Conservation (phyloP, 2,888 invertebrate species). For the Nysson spinosus region DNA sequence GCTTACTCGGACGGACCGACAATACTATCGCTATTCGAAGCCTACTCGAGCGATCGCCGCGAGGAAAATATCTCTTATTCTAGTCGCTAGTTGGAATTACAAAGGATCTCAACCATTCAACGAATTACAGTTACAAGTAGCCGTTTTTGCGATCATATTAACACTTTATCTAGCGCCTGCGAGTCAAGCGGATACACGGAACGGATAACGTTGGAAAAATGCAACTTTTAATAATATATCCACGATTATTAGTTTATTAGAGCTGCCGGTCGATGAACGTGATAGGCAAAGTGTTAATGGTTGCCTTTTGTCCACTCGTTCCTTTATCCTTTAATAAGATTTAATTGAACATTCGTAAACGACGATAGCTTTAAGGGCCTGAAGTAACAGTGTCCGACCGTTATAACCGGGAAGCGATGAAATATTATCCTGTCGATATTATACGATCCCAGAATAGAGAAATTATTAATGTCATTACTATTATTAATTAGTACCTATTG, state of each 20-base stretch:
- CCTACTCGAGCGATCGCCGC: too few relatives aligned
- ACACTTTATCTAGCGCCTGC: background rate
- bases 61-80: too few relatives aligned
- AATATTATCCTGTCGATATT: slow-evolving; percentile 14
- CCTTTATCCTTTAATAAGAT: too few relatives aligned
- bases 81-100: too few relatives aligned
- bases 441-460: slow-evolving; percentile 8
- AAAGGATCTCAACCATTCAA: too few relatives aligned
- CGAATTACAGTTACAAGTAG: slow-evolving; percentile 42
- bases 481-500: slow-evolving; percentile 4
- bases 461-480: slow-evolving; percentile 4
- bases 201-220: background rate
- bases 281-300: background rate
- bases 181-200: background rate
- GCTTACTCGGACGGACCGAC: background rate
- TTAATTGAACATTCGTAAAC: slow-evolving; percentile 11
- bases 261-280: background rate
- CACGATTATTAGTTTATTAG: too few relatives aligned
- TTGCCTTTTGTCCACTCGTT: slow-evolving; percentile 10
- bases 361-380: slow-evolving; percentile 32
- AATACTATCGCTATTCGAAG: too few relatives aligned
- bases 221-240: too few relatives aligned
- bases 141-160: too few relatives aligned
- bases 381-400: background rate
- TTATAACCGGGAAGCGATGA: background rate